Base-by-base conservation (phyloP, 2,888 invertebrate species). In the Andrena haemorrhoa region DNA sequence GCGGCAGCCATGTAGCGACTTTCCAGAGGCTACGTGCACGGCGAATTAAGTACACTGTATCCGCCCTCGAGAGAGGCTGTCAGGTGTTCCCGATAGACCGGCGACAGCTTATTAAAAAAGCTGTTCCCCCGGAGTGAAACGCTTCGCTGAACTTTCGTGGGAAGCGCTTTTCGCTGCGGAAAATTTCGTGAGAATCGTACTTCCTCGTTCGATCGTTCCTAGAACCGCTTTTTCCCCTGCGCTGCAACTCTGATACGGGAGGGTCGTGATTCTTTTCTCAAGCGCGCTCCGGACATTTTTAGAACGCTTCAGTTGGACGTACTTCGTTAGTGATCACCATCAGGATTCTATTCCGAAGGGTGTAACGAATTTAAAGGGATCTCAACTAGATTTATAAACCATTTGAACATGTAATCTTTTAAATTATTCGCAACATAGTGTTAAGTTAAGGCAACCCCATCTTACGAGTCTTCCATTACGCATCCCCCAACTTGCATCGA, bases 21-120 rank as follows among this genome's bases (percentile, higher is more conserved):
- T 83, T 83, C 84, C 82, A 73, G 86, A 88, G 79, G 84, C 78
- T 87, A 84, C 82, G 79, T 77, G 88, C 79, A 16, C 82, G 60
- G 81, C 75, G 71, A 87, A 86, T 88, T 76, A 82, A 82, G 75
- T 82, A 69, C 80, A 60, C 35, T 29, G 83, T 70, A 58, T 58
- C 83, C 83, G 79, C 75, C 78, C 83, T 75, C 79, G 82, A 68
- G 76, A 68, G 76, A 75, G 72, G 56, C 65, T 77, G 82, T 83
- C 82, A 82, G 82, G 82, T 82, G 82, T 82, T 72, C 82, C 75
- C 75, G 81, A 81, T 81, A 81, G 81, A 81, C 49, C 56, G 53
- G 58, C 71, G 58, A 68, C 73, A 66, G 60, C 81, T 80, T 72
- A 80, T 80, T 80, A 80, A 80, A 80, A 56, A 80, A 80, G 81